phyloP scores from a whole-genome alignment of 2,797 vertebrate species.

The Phrynocephalus forsythii region DNA sequence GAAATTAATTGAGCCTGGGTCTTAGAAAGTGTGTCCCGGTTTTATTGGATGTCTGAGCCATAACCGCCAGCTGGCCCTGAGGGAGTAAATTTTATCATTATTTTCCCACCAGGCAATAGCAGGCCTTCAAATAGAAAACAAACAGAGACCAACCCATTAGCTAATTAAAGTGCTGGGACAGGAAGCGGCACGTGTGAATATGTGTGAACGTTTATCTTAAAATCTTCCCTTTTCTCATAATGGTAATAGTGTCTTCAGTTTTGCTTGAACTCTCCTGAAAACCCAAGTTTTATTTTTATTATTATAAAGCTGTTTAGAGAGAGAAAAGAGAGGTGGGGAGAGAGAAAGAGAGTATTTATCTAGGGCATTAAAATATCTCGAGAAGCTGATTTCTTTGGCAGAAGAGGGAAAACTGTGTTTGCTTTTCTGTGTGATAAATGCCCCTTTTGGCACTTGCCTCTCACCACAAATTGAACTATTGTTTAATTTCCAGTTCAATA shows the following conservation, averaged over 20 bases:
- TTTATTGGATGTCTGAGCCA: too few species aligned
- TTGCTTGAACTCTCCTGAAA: conserved; percentile 64
- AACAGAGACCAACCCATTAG: conserved; percentile 44
- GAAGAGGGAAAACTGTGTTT: conserved; percentile 48
- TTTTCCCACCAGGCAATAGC: conserved; percentile 60
- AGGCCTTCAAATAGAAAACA: conserved; percentile 67
- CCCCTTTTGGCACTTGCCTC: conserved; percentile 53
- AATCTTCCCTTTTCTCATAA: conserved; percentile 54
- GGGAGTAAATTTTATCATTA: too few species aligned
- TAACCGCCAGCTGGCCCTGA: too few species aligned
- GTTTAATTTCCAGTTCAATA: conserved; percentile 69
- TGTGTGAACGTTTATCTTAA: conserved; percentile 61
- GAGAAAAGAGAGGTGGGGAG: neutral
- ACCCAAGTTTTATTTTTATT: conserved; percentile 60
- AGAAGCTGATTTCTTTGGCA: conserved; percentile 68
- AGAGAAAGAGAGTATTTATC: conserved; percentile 59
- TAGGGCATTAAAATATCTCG: conserved; percentile 59
- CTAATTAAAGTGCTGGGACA: conserved; percentile 36
- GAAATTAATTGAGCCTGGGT: too few species aligned
- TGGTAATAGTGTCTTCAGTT: conserved; percentile 52
- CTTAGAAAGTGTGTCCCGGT: too few species aligned
- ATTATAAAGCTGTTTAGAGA: conserved; percentile 23
- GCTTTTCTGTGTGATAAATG: conserved; percentile 64
- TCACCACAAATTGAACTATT: conserved; percentile 57
- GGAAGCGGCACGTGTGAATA: conserved; percentile 20